Evolutionary conservation across 2,888 invertebrate species (phyloP).

Genomic region (Myathropa florea): DNA sequence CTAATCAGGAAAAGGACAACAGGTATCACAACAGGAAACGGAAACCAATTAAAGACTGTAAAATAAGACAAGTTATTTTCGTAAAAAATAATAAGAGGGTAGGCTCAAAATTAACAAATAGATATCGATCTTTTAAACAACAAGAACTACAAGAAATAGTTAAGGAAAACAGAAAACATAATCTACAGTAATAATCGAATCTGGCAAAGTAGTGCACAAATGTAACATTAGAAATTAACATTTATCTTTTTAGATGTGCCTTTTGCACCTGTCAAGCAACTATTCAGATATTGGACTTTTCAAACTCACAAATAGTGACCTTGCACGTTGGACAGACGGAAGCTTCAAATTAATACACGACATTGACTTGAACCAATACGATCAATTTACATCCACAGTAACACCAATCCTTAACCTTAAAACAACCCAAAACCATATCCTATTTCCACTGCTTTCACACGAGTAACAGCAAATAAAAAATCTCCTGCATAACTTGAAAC

Average conservation of each 20-base stretch:
- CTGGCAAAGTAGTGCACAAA: slow-evolving; percentile 40
- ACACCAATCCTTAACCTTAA: background rate
- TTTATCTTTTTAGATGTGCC: background rate
- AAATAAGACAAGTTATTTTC: slow-evolving; percentile 15
- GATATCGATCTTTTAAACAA: too few relatives aligned
- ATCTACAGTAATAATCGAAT: slow-evolving; percentile 34
- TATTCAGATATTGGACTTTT: background rate
- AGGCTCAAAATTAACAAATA: slow-evolving; percentile 34
- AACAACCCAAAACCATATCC: background rate
- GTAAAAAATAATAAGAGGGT: slow-evolving; percentile 43
- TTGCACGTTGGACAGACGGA: slow-evolving; percentile 14
- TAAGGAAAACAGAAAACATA: slow-evolving; percentile 32
- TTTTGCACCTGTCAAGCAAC: background rate
- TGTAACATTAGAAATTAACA: slow-evolving; percentile 52
- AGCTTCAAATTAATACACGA: slow-evolving; percentile 39
- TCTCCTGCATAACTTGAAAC: background rate
- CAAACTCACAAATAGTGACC: slow-evolving; percentile 3
- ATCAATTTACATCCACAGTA: background rate
- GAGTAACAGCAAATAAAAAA: background rate
- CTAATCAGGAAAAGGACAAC: slow-evolving; percentile 4
- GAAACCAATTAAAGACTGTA: slow-evolving; percentile 1
- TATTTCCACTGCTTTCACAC: background rate
- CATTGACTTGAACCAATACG: slow-evolving; percentile 18
- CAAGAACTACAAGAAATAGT: slow-evolving; percentile 46
- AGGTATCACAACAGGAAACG: slow-evolving; percentile 16